Conservation (phyloP, 2,888 invertebrate species). For the Nudaria mundana region DNA sequence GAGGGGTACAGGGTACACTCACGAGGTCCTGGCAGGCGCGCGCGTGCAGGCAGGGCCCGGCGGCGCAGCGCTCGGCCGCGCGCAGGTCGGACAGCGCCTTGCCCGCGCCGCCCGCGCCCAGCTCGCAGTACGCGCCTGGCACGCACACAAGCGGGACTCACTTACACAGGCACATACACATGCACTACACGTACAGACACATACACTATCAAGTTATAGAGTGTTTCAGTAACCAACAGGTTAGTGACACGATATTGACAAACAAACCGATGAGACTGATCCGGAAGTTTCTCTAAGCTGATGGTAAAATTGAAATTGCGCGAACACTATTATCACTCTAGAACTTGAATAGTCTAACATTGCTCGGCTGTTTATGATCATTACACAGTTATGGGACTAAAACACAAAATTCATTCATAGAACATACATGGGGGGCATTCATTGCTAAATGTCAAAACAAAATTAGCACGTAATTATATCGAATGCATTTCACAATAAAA, state of each 20-base stretch:
- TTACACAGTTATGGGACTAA: not conserved
- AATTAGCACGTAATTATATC: not conserved
- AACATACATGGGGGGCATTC: not conserved
- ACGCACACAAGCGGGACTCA: not conserved
- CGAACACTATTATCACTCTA: no score
- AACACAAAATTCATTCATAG: not conserved
- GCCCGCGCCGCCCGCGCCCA: constrained; percentile 54
- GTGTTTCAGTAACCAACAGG: no score
- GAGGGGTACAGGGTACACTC: constrained; percentile 54
- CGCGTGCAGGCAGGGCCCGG: constrained; percentile 83
- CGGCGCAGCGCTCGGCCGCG: constrained; percentile 68
- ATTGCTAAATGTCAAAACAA: not conserved
- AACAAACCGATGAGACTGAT: no score
- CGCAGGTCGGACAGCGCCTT: constrained; percentile 65
- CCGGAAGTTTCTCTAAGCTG: no score
- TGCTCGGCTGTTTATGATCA: not conserved
- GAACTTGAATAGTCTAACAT: no score
- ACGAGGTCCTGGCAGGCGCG: constrained; percentile 82
- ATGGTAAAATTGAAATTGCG: no score
- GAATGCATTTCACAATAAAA: not conserved
- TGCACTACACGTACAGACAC: constrained; percentile 17
- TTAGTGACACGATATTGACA: no score
- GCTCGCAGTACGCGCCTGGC: constrained; percentile 79
- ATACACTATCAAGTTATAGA: no score
- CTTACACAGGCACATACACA: constrained; percentile 46